Conservation (phyloP, 1,140 invertebrate species). For the Druon quercuslanigerum region DNA sequence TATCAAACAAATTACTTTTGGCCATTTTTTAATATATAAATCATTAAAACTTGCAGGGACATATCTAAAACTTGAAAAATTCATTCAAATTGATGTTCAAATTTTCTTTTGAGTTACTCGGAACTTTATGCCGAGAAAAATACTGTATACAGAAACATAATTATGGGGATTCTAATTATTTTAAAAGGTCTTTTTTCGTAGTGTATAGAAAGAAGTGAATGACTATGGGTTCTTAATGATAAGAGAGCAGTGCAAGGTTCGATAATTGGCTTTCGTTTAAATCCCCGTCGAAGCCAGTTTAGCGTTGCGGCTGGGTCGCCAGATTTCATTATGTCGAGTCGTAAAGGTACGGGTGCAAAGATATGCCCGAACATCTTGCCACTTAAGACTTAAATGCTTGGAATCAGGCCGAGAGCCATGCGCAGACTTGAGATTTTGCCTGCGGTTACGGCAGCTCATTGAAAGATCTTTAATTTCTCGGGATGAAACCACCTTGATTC, state of each 20-base stretch:
- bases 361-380: constrained; percentile 25
- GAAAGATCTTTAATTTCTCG: constrained; percentile 16
- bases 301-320: constrained; percentile 18
- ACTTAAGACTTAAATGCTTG: constrained; percentile 16
- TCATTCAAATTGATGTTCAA: too few relatives aligned
- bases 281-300: constrained; percentile 1
- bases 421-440: constrained; percentile 1
- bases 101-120: too few relatives aligned
- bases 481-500: background rate
- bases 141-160: too few relatives aligned
- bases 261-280: constrained; percentile 29
- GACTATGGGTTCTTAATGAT: background rate
- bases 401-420: constrained; percentile 22
- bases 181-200: background rate
- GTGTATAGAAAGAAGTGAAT: background rate
- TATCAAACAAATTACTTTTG: too few relatives aligned
- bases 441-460: constrained; percentile 8
- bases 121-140: too few relatives aligned
- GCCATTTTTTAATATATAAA: too few relatives aligned
- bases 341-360: constrained; percentile 27
- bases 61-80: too few relatives aligned
- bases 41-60: too few relatives aligned
- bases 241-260: constrained; percentile 1
- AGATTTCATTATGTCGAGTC: constrained; percentile 30
- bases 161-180: background rate